Percentiles rank a stretch among this genome's conserved stretches.
Evolutionary conservation across 1,140 invertebrate species (phyloP).

Genomic region (Drosophila auraria): DNA sequence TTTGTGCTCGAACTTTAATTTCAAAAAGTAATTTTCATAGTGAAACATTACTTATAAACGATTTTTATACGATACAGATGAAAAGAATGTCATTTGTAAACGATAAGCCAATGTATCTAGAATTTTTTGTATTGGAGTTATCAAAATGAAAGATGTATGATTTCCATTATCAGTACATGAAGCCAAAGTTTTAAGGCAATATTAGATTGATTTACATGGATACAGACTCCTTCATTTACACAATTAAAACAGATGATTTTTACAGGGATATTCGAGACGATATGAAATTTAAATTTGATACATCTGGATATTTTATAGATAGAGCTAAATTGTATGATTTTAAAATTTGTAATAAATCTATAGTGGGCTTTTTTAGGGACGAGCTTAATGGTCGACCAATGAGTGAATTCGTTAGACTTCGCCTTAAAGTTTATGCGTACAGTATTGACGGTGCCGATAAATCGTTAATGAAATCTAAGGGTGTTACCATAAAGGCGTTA

Average conservation of each 20-base stretch:
- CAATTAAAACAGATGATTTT: slow-evolving; percentile 77
- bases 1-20: no score
- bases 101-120: no score
- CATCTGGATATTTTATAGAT: slow-evolving; percentile 60
- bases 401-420: no score
- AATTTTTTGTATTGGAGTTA: no score
- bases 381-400: no score
- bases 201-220: slow-evolving; percentile 82
- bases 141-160: no score
- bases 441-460: background rate
- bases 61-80: no score
- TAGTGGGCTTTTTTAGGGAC: background rate
- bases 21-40: no score
- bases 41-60: no score
- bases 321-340: background rate
- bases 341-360: background rate
- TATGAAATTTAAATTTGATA: slow-evolving; percentile 65
- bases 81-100: no score
- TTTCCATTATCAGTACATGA: slow-evolving; percentile 63
- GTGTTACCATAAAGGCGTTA: no score
- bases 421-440: background rate
- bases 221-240: slow-evolving; percentile 85
- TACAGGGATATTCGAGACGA: slow-evolving; percentile 82
- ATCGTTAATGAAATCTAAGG: no score
- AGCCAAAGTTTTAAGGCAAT: slow-evolving; percentile 63